These are phyloP conservation scores for Notocelia uddmanniana DNA, from an alignment of 2,888 invertebrate genomes.

Conservation along the genomic window DNA sequence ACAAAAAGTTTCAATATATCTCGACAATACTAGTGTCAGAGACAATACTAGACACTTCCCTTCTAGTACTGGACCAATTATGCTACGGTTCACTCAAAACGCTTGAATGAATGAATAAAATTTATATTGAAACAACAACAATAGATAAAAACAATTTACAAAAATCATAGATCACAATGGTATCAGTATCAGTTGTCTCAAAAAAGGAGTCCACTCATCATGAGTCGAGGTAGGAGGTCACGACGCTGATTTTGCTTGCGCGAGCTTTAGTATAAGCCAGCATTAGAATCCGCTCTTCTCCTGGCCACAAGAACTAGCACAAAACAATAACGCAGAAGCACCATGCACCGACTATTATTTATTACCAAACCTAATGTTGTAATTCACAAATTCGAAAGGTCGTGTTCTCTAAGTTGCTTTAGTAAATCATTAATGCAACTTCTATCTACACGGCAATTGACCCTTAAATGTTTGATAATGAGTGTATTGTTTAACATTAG, in stretches of 20 bases:
- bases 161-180: too few relatives aligned
- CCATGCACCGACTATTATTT: slow-evolving; percentile 47
- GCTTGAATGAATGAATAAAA: too few relatives aligned
- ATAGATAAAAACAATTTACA: too few relatives aligned
- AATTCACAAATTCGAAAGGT: slow-evolving; percentile 51
- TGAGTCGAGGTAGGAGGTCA: too few relatives aligned
- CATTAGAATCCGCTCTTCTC: slow-evolving; percentile 46
- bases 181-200: too few relatives aligned
- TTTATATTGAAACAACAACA: too few relatives aligned
- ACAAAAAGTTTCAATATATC: too few relatives aligned
- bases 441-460: slow-evolving; percentile 1
- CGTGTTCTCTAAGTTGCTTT: slow-evolving; percentile 15
- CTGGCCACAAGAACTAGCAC: slow-evolving; percentile 51
- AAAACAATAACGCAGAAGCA: slow-evolving; percentile 48
- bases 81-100: too few relatives aligned
- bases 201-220: too few relatives aligned
- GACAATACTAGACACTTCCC: too few relatives aligned
- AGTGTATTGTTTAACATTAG: slow-evolving; percentile 1
- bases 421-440: slow-evolving; percentile 18
- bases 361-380: slow-evolving; percentile 54
- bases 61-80: too few relatives aligned
- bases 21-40: too few relatives aligned
- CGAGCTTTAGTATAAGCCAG: neutral
- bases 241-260: neutral
- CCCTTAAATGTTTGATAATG: neutral